These are phyloP conservation scores for Diarsia brunnea DNA, from an alignment of 2,888 invertebrate species.

Conservation along the genomic window DNA sequence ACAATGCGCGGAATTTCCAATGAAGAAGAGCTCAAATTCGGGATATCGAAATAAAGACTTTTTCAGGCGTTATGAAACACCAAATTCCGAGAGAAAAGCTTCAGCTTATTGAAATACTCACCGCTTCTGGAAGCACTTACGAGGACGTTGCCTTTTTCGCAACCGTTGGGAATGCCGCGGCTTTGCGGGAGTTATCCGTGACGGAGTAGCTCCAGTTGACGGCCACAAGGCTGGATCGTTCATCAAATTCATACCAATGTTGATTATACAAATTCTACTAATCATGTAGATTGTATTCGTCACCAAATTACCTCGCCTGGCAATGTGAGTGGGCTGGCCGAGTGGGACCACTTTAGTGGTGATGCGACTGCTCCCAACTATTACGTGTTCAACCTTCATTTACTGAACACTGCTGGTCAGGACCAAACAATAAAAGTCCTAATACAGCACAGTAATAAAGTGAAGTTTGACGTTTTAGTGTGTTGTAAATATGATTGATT, in stretches of 20 bases:
- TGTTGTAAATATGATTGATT: constrained; percentile 25
- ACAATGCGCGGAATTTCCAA: neutral
- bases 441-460: neutral
- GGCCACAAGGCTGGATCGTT: neutral
- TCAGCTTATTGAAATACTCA: constrained; percentile 21
- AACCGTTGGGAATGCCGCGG: neutral
- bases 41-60: constrained; percentile 13
- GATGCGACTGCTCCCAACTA: constrained; percentile 60
- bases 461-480: constrained; percentile 2
- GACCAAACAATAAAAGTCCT: constrained; percentile 1
- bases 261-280: constrained; percentile 20
- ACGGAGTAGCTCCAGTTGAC: neutral
- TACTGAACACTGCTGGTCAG: constrained; percentile 40
- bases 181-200: constrained; percentile 4
- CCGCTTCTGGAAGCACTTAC: constrained; percentile 21
- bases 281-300: constrained; percentile 45
- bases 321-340: constrained; percentile 48
- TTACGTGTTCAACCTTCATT: constrained; percentile 72
- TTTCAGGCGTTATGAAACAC: constrained; percentile 5
- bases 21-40: neutral
- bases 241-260: constrained; percentile 17
- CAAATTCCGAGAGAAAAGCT: neutral
- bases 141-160: constrained; percentile 31
- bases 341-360: constrained; percentile 69
- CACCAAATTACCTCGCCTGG: constrained; percentile 50